These are phyloP conservation scores for Brachymystax lenok DNA, from an alignment of 2,797 vertebrate genomes.

Conservation along the genomic window DNA sequence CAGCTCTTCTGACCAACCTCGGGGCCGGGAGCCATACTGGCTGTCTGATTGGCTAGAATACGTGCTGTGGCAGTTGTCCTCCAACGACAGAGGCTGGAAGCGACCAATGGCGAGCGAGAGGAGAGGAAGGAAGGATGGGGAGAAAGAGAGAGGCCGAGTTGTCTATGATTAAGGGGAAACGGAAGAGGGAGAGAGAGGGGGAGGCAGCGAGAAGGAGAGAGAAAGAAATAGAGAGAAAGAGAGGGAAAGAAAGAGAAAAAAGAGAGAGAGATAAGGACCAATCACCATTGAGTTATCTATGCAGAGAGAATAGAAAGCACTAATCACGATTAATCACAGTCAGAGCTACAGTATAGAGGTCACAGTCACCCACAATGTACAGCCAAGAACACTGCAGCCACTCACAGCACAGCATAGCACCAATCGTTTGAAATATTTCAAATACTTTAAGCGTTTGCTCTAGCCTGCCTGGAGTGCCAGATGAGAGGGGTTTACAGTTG, in stretches of 20 bases:
- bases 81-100: constrained; percentile 86
- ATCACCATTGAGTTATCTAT: not conserved
- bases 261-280: not conserved
- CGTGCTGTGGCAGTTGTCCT: constrained; percentile 92
- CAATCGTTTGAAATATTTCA: not conserved
- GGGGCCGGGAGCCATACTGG: constrained; percentile 93
- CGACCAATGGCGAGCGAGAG: constrained; percentile 59
- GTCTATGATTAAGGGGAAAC: constrained; percentile 37
- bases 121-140: constrained; percentile 16
- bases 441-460: not conserved
- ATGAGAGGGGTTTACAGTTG: not conserved
- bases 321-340: not conserved
- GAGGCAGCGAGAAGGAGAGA: not conserved
- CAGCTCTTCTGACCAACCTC: constrained; percentile 97
- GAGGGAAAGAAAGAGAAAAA: not conserved
- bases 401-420: not conserved
- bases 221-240: constrained; percentile 36
- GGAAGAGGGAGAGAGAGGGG: constrained; percentile 55
- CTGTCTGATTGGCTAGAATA: constrained; percentile 96
- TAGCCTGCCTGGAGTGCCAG: not conserved
- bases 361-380: not conserved
- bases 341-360: not conserved
- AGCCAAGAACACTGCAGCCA: not conserved
- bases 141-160: constrained; percentile 7
- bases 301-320: not conserved